A percentile compares a stretch with the other conserved stretches of the same genome.
These are phyloP conservation scores for Pangasius sanitwongsei DNA, from an alignment of 2,797 vertebrate species.

Conservation along the genomic window DNA sequence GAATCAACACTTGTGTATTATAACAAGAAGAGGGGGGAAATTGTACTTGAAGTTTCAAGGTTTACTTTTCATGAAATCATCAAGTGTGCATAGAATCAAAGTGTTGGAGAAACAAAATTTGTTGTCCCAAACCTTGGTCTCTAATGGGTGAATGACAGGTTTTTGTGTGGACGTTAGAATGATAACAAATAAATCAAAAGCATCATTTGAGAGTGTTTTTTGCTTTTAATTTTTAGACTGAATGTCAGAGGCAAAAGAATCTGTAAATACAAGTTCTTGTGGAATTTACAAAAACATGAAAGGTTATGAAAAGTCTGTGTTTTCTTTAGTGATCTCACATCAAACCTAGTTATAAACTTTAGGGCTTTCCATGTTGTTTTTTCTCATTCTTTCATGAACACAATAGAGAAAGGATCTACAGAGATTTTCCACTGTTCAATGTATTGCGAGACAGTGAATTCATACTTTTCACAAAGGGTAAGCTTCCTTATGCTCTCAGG, in stretches of 20 bases:
- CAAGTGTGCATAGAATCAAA: background rate
- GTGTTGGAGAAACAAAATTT: background rate
- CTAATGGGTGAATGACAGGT: background rate
- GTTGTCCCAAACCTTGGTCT: background rate
- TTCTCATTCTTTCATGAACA: background rate
- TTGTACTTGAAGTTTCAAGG: constrained; percentile 2
- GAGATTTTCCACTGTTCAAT: background rate
- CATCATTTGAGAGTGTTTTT: background rate
- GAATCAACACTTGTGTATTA: background rate
- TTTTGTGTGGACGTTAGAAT: background rate
- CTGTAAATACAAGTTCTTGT: background rate
- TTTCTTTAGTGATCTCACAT: background rate
- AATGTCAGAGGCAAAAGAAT: background rate
- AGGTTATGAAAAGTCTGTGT: background rate
- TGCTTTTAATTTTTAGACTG: no score
- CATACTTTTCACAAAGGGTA: background rate
- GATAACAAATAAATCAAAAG: background rate
- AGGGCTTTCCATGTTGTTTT: background rate
- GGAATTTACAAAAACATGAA: background rate
- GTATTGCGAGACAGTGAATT: background rate
- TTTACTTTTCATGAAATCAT: background rate
- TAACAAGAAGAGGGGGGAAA: background rate
- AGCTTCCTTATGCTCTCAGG: background rate
- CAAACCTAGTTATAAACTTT: background rate
- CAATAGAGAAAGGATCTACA: background rate